Conservation (phyloP, 2,888 invertebrate species). For the Melinaea marsaeus region DNA sequence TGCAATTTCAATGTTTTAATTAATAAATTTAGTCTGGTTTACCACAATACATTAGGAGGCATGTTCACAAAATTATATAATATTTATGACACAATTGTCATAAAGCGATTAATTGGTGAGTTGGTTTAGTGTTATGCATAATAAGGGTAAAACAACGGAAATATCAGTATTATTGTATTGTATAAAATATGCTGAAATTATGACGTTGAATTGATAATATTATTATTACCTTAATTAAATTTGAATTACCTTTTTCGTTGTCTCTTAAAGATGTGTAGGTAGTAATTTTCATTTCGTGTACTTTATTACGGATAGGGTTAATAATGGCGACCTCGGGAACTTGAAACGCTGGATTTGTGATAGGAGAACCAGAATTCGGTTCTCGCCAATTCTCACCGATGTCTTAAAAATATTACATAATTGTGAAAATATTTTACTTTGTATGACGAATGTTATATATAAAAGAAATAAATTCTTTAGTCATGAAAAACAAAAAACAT, state of each 20-base stretch:
- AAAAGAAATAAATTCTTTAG: not conserved
- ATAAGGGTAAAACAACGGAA: too few relatives aligned
- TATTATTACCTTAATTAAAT: too few relatives aligned
- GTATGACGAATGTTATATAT: slow-evolving; percentile 8
- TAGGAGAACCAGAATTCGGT: slow-evolving; percentile 39
- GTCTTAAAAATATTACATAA: slow-evolving; percentile 37
- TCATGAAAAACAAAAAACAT: not conserved
- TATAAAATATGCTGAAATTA: too few relatives aligned
- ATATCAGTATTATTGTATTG: too few relatives aligned
- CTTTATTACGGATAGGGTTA: slow-evolving; percentile 14
- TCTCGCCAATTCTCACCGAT: slow-evolving; percentile 55
- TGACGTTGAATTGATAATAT: too few relatives aligned
- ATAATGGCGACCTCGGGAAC: slow-evolving; percentile 31
- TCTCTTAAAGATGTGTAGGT: not conserved
- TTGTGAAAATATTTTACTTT: not conserved
- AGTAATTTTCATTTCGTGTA: not conserved
- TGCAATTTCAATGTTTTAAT: slow-evolving; percentile 1
- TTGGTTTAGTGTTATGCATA: too few relatives aligned
- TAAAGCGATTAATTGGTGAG: too few relatives aligned
- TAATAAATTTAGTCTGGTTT: slow-evolving; percentile 1
- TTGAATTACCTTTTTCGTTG: not conserved
- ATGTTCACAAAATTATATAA: too few relatives aligned
- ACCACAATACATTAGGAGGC: not conserved
- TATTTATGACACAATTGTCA: too few relatives aligned
- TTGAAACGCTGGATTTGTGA: slow-evolving; percentile 49